Evolutionary conservation across 2,113 vertebrate genomes (phyloP), one percentile per base, ranked within the genome.

Genomic region (Zosterops lateralis): DNA sequence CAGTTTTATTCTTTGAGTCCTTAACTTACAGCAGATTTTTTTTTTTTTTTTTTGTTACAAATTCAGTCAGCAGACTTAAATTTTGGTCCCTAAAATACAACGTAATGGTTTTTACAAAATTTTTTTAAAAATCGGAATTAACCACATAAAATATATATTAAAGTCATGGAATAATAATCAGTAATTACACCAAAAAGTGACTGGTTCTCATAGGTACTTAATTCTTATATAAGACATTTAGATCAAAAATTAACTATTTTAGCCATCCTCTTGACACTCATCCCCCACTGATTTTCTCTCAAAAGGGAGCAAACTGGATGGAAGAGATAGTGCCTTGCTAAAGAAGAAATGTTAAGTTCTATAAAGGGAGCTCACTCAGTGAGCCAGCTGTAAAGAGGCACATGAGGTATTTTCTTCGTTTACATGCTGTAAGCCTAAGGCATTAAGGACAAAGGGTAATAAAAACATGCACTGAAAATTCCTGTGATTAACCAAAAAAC

Each of bases 401-500:
- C 10, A 51, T 32, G 75, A 89, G 54, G 38, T 42, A 78, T 61
- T 62, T 77, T 44, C 65, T 90, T 53, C 85, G 62, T 91, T 93
- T 75, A 84, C 31, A 40, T 19, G 40, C 73, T 38, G 1, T 65
- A 75, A 68, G 77, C 79, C 87, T 66, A 40, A 58, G 75, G 90
- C 85, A 87, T 73, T 64, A 83, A 60, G 67, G 76, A 90, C 17
- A 57, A 81, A 65, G 40, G 29, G 29, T 62, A 68, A 89, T 58
- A 79, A 91, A 68, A 84, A 28, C 0, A 0, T 36, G 18, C 53
- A 70, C 60, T 34, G 32, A 89, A 78, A 79, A 68, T 64, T 50
- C 45, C 26, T 61, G 21, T 6, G 14, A 97, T 94, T 95, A 96
- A 93, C 65, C 62, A 97, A 62, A 89, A 91, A 95, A 78, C 78